Conservation (phyloP, 35 echinoderm and acorn worm species). For the Heliocidaris tuberculata region DNA sequence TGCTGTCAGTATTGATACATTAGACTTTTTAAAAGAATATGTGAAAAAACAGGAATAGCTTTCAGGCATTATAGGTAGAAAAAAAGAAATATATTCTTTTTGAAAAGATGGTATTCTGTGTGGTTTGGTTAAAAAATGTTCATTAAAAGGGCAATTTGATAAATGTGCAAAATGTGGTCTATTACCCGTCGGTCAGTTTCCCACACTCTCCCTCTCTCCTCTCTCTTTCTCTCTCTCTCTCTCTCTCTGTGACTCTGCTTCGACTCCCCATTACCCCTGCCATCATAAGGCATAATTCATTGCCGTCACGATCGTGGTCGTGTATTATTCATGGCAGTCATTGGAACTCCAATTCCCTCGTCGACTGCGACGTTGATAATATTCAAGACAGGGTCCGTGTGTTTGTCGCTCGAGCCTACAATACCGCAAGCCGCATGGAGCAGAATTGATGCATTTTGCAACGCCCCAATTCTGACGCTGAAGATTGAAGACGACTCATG, state of each 20-base stretch:
- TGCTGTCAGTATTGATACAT: too few relatives aligned
- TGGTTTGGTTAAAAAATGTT: too few relatives aligned
- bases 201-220: not conserved
- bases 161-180: not conserved
- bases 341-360: slow-evolving; percentile 25
- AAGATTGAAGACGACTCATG: not conserved
- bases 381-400: not conserved
- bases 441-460: not conserved
- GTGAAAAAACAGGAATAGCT: too few relatives aligned
- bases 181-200: not conserved
- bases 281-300: slow-evolving; percentile 43
- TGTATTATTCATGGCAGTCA: slow-evolving; percentile 34
- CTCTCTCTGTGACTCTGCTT: not conserved
- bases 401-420: not conserved
- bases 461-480: not conserved
- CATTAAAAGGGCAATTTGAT: not conserved
- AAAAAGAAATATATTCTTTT: too few relatives aligned
- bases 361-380: not conserved
- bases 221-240: not conserved
- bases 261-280: not conserved
- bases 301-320: not conserved
- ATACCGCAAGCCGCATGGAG: not conserved
- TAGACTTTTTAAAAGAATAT: too few relatives aligned
- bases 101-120: too few relatives aligned
- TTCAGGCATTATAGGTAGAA: too few relatives aligned